These are phyloP conservation scores for Pseudococcus viburni DNA, from an alignment of 2,888 invertebrate species.

Conservation along the genomic window DNA sequence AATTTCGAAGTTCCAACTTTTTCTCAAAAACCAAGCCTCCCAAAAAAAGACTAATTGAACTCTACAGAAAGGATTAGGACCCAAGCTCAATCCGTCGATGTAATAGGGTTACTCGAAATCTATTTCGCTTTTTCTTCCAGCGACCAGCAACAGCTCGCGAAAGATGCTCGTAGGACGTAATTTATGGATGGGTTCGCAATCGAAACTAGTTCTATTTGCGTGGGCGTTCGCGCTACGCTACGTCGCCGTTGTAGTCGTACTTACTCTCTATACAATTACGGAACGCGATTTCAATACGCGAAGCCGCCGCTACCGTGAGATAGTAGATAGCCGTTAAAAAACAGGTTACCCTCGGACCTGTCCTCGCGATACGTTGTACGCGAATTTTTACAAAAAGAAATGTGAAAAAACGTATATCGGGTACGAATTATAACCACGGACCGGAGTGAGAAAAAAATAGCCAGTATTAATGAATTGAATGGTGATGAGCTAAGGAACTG, in stretches of 20 bases:
- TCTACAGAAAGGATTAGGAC: no score
- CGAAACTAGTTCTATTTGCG: slow-evolving; percentile 61
- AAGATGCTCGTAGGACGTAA: slow-evolving; percentile 58
- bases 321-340: slow-evolving; percentile 65
- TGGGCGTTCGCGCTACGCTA: slow-evolving; percentile 55
- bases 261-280: slow-evolving; percentile 59
- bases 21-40: no score
- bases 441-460: no score
- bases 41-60: no score
- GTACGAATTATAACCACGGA: not conserved
- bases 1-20: no score
- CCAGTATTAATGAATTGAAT: no score
- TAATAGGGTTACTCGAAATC: no score
- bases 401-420: not conserved
- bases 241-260: not conserved
- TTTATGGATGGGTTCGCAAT: slow-evolving; percentile 64
- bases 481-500: no score
- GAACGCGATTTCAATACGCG: slow-evolving; percentile 63
- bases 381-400: slow-evolving; percentile 35
- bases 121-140: not conserved
- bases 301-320: slow-evolving; percentile 60
- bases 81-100: no score
- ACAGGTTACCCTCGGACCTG: slow-evolving; percentile 62
- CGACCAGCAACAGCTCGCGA: not conserved
- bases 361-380: slow-evolving; percentile 38